Conservation (phyloP, 2,797 vertebrate species). For the Pseudochaenichthys georgianus region DNA sequence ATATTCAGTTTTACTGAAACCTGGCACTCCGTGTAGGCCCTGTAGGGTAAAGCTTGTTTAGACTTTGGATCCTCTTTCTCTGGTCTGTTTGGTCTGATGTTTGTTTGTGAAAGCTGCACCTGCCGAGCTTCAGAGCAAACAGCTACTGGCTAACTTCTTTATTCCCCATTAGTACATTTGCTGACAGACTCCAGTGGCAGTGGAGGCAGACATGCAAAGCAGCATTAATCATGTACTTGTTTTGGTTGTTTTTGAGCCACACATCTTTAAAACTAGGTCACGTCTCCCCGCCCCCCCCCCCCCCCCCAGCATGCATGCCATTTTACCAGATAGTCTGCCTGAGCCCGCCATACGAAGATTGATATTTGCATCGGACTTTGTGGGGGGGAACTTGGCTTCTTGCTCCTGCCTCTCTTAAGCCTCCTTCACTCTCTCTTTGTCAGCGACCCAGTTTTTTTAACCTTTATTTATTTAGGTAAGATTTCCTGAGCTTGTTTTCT, state of each 20-base stretch:
- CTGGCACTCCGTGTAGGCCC: not conserved
- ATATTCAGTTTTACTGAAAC: constrained; percentile 25
- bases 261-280: constrained; percentile 73
- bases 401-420: constrained; percentile 55
- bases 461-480: constrained; percentile 49
- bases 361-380: constrained; percentile 62
- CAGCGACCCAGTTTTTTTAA: constrained; percentile 72
- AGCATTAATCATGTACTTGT: constrained; percentile 73
- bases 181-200: constrained; percentile 19
- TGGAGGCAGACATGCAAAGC: constrained; percentile 39
- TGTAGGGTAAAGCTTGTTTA: not conserved
- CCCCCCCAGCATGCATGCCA: constrained; percentile 38
- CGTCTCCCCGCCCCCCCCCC: constrained; percentile 25
- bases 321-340: constrained; percentile 62
- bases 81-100: not conserved
- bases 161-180: constrained; percentile 29
- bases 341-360: constrained; percentile 44
- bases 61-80: not conserved
- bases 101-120: constrained; percentile 18
- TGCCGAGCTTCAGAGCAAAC: constrained; percentile 4
- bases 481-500: constrained; percentile 18
- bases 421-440: constrained; percentile 59
- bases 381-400: constrained; percentile 46
- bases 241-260: constrained; percentile 63
- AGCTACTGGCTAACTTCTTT: constrained; percentile 2